Evolutionary conservation across 35 echinoderm and acorn worm genomes (phyloP).

Genomic region (Ophioderma brevispina): DNA sequence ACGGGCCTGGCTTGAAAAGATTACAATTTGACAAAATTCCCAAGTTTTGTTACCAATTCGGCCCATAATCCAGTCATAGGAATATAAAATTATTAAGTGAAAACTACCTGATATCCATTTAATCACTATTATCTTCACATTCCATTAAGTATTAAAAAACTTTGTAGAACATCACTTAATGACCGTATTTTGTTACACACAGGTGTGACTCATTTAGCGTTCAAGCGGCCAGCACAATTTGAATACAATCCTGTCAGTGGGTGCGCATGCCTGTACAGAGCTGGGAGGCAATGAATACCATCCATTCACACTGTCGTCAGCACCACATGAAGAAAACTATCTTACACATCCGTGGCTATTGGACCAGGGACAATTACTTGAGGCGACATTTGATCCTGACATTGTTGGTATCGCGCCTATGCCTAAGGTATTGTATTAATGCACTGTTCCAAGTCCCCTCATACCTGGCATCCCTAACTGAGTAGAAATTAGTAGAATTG

Average conservation of each 20-base stretch:
- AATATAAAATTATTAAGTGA: no score
- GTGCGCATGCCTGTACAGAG: conserved; percentile 90
- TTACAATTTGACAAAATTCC: no score
- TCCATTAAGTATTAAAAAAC: no score
- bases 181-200: not conserved
- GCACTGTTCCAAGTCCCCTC: no score
- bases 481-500: no score
- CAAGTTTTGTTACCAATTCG: no score
- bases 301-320: conserved; percentile 94
- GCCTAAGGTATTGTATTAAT: conserved; percentile 78
- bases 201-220: conserved; percentile 90
- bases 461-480: no score
- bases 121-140: no score
- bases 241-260: conserved; percentile 99
- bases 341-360: conserved; percentile 91
- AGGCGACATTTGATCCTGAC: conserved; percentile 87
- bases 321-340: conserved; percentile 92
- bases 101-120: no score
- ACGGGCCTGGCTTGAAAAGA: no score
- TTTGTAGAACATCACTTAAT: not conserved
- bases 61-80: no score
- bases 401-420: conserved; percentile 75
- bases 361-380: conserved; percentile 69
- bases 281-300: conserved; percentile 89
- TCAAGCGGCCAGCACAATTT: conserved; percentile 85